phyloP scores from a whole-genome alignment of 92 coral and sea anemone species.

The Phenganax subtilis region DNA sequence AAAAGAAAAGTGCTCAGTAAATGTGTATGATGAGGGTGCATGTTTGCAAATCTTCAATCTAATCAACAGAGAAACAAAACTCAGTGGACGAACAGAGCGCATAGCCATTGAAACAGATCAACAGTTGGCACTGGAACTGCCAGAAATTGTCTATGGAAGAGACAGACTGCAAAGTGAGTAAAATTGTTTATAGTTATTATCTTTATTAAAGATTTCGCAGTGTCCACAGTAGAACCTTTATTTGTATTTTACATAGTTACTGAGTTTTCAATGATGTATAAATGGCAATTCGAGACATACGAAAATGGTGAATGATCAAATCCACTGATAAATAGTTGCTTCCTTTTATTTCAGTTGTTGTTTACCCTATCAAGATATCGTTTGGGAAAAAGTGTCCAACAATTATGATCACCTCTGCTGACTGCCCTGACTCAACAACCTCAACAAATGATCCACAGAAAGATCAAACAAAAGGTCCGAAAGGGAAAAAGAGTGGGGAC shows the following conservation, averaged over 20 bases:
- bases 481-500: slow-evolving; percentile 30
- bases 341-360: slow-evolving; percentile 39
- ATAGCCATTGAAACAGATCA: slow-evolving; percentile 54
- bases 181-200: slow-evolving; percentile 31
- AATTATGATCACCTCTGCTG: slow-evolving; percentile 41
- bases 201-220: slow-evolving; percentile 28
- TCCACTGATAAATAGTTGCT: slow-evolving; percentile 4
- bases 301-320: background rate
- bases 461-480: slow-evolving; percentile 29
- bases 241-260: slow-evolving; percentile 17
- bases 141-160: slow-evolving; percentile 47
- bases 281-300: slow-evolving; percentile 1
- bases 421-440: slow-evolving; percentile 33
- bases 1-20: slow-evolving; percentile 9
- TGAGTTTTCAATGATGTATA: slow-evolving; percentile 5
- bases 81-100: slow-evolving; percentile 50
- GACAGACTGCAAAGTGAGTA: slow-evolving; percentile 52
- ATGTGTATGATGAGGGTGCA: slow-evolving; percentile 14
- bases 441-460: slow-evolving; percentile 41
- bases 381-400: slow-evolving; percentile 51
- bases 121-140: slow-evolving; percentile 59
- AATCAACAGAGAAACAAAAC: slow-evolving; percentile 53
- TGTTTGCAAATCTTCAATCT: background rate
- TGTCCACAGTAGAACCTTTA: slow-evolving; percentile 27
- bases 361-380: slow-evolving; percentile 46